phyloP scores from a whole-genome alignment of 1,140 invertebrate genomes.

The Aphis craccivora region DNA sequence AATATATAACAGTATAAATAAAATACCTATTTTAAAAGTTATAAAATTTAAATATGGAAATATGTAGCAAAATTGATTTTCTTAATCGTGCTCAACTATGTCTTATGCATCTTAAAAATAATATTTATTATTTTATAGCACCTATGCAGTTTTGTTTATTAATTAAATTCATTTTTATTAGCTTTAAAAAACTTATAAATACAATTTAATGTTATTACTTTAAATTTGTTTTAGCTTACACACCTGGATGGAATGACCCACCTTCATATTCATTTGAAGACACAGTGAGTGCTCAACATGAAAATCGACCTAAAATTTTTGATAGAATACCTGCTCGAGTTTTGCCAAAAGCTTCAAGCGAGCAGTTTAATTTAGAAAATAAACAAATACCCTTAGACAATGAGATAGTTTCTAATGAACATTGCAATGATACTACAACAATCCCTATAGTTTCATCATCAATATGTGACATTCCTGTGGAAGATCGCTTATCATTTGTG shows the following conservation, averaged over 20 bases:
- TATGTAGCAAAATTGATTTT: background rate
- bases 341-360: background rate
- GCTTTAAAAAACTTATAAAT: background rate
- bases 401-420: background rate
- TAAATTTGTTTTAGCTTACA: slow-evolving; percentile 24
- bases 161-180: background rate
- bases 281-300: slow-evolving; percentile 47
- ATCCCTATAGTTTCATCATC: background rate
- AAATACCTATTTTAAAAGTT: background rate
- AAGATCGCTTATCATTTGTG: slow-evolving; percentile 25
- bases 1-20: no score
- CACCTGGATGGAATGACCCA: slow-evolving; percentile 52
- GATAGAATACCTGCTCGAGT: slow-evolving; percentile 51
- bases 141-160: background rate
- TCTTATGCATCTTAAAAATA: background rate
- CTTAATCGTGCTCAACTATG: background rate
- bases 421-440: background rate
- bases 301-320: slow-evolving; percentile 54
- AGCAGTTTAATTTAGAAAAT: background rate
- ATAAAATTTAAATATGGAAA: background rate
- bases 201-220: background rate
- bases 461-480: slow-evolving; percentile 4
- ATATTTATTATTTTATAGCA: background rate
- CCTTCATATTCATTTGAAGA: slow-evolving; percentile 54
- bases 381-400: background rate